These are phyloP conservation scores for Trichonephila inaurata DNA, from an alignment of 1,140 invertebrate species.

Conservation along the genomic window DNA sequence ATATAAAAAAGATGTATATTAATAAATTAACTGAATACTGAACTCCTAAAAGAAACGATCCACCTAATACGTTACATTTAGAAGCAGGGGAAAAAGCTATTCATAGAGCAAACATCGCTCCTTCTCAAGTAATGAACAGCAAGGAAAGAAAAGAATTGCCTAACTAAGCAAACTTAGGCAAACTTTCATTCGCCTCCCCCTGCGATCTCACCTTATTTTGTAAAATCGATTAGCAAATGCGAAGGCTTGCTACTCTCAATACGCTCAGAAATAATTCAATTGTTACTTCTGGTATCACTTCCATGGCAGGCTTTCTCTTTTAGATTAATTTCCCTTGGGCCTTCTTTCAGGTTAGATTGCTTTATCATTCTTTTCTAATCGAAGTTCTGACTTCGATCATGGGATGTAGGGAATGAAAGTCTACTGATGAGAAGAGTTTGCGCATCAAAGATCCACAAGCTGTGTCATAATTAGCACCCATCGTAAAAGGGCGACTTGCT, in stretches of 20 bases:
- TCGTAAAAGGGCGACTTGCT: not conserved
- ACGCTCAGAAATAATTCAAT: constrained; percentile 43
- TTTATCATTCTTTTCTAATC: constrained; percentile 58
- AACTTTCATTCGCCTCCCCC: not conserved
- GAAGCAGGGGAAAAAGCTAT: not conserved
- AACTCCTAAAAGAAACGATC: not conserved
- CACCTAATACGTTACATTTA: not conserved
- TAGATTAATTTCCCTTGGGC: constrained; percentile 43
- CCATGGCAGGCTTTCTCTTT: constrained; percentile 51
- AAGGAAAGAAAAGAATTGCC: not conserved
- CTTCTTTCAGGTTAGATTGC: constrained; percentile 52
- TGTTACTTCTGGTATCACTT: constrained; percentile 54
- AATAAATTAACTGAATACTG: not conserved
- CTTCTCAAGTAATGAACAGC: not conserved
- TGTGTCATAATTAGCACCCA: not conserved
- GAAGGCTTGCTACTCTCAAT: constrained; percentile 5
- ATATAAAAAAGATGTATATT: not conserved
- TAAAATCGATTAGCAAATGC: constrained; percentile 54
- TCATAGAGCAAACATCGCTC: not conserved
- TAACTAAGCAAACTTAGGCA: constrained; percentile 35
- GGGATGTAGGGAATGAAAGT: not conserved
- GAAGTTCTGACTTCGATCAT: constrained; percentile 13
- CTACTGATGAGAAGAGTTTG: not conserved
- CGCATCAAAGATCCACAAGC: constrained; percentile 21
- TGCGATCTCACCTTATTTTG: constrained; percentile 37